phyloP scores from a whole-genome alignment of 2,797 vertebrate genomes.

The Orestias chungarensis region DNA sequence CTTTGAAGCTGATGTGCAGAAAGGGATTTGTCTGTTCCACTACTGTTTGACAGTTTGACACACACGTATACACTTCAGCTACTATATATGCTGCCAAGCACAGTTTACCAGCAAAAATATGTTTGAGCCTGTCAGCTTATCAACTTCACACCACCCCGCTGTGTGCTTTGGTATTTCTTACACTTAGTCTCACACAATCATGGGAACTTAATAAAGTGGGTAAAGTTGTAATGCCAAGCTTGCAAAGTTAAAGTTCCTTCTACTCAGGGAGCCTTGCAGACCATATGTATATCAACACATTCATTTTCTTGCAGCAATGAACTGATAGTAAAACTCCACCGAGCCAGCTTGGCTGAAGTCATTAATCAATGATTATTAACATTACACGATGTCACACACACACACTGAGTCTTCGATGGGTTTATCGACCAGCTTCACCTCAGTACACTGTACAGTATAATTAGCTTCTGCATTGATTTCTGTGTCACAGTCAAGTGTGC shows the following conservation, averaged over 20 bases:
- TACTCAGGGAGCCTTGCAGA: slow-evolving; percentile 1
- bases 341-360: slow-evolving; percentile 22
- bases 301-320: slow-evolving; percentile 7
- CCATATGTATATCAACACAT: not conserved
- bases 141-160: slow-evolving; percentile 30
- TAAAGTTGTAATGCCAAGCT: not conserved
- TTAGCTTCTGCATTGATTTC: slow-evolving; percentile 40
- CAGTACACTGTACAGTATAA: not conserved
- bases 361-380: slow-evolving; percentile 55
- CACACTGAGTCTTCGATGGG: not conserved
- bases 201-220: slow-evolving; percentile 14
- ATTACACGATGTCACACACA: slow-evolving; percentile 46
- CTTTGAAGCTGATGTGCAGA: slow-evolving; percentile 52
- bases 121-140: slow-evolving; percentile 40
- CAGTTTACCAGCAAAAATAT: slow-evolving; percentile 38
- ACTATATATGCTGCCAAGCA: slow-evolving; percentile 16
- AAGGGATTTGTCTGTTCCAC: slow-evolving; percentile 59
- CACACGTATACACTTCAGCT: slow-evolving; percentile 29
- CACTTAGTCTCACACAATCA: not conserved
- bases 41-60: slow-evolving; percentile 61
- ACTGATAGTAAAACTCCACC: slow-evolving; percentile 37
- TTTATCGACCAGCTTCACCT: slow-evolving; percentile 16
- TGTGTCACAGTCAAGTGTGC: not conserved
- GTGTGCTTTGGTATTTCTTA: not conserved
- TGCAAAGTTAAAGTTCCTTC: not conserved